phyloP scores from a whole-genome alignment of 2,113 vertebrate genomes.

The Rutilus rutilus region DNA sequence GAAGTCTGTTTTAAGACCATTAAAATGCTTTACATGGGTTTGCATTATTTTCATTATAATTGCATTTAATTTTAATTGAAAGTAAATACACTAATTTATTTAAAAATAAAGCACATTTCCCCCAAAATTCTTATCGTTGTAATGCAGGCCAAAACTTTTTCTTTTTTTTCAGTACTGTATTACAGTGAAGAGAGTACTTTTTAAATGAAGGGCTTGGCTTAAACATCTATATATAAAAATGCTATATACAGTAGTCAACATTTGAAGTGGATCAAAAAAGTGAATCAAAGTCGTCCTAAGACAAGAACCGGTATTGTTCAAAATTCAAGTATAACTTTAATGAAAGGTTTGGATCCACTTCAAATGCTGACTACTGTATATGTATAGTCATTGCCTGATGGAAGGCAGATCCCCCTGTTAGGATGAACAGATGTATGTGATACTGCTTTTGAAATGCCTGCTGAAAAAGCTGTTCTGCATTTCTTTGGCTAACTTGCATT shows the following conservation, averaged over 20 bases:
- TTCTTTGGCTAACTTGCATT: constrained; percentile 17
- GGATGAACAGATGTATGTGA: background rate
- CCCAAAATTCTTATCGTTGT: background rate
- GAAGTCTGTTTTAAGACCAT: background rate
- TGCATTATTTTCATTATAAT: background rate
- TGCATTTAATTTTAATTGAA: background rate
- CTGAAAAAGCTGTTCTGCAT: constrained; percentile 7
- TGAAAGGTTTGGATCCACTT: no score
- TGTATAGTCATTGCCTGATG: background rate
- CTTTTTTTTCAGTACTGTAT: background rate
- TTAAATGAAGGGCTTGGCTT: background rate
- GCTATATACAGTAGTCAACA: no score
- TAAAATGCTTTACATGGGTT: background rate
- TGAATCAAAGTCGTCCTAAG: no score
- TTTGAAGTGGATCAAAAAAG: no score
- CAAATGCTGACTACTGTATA: no score
- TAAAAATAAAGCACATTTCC: background rate
- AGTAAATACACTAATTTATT: no score
- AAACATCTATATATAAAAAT: no score
- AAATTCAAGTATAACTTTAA: no score
- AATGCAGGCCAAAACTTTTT: background rate
- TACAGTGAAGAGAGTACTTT: background rate
- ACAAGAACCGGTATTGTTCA: no score
- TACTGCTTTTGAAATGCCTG: background rate
- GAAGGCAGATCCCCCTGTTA: background rate